Percentiles rank a stretch among this genome's conserved stretches.
phyloP scores from a whole-genome alignment of 2,113 vertebrate genomes.

The Amphiprion percula region DNA sequence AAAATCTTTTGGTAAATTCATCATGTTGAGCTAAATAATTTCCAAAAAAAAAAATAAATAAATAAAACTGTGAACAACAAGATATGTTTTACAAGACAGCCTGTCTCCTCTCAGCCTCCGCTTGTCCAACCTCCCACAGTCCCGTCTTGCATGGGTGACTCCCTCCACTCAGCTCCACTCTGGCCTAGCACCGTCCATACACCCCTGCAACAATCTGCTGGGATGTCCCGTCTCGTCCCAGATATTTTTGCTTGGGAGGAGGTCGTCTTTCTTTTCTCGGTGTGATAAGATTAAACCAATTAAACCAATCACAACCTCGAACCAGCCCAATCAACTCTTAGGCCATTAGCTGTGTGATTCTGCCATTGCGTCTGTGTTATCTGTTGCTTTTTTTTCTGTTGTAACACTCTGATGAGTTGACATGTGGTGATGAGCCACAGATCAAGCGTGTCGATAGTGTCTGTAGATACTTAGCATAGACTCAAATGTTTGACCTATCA shows the following conservation, averaged over 20 bases:
- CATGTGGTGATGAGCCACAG: slow-evolving; percentile 5
- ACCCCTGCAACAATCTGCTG: slow-evolving; percentile 62
- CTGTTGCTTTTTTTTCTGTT: slow-evolving; percentile 40
- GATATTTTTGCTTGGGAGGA: slow-evolving; percentile 55
- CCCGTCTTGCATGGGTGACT: slow-evolving; percentile 52
- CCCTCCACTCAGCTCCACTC: slow-evolving; percentile 51
- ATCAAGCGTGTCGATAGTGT: slow-evolving; percentile 11
- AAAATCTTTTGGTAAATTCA: no score
- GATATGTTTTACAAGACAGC: no score
- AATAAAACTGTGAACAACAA: neutral
- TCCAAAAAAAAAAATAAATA: no score
- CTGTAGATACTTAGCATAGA: slow-evolving; percentile 54
- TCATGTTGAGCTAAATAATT: no score
- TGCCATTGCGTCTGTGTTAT: slow-evolving; percentile 66
- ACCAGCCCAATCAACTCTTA: slow-evolving; percentile 66
- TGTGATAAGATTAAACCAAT: slow-evolving; percentile 41
- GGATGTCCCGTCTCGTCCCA: slow-evolving; percentile 39
- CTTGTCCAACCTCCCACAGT: slow-evolving; percentile 38
- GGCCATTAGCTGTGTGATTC: slow-evolving; percentile 63
- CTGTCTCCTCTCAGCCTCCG: slow-evolving; percentile 13
- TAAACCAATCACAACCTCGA: slow-evolving; percentile 42
- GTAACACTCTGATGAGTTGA: slow-evolving; percentile 28
- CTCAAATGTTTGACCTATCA: slow-evolving; percentile 51
- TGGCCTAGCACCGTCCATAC: slow-evolving; percentile 48
- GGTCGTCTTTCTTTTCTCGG: slow-evolving; percentile 35